Evolutionary conservation across 2,888 invertebrate genomes (phyloP), one percentile per base, ranked within the genome.

Genomic region (Dicroscelio sp.): DNA sequence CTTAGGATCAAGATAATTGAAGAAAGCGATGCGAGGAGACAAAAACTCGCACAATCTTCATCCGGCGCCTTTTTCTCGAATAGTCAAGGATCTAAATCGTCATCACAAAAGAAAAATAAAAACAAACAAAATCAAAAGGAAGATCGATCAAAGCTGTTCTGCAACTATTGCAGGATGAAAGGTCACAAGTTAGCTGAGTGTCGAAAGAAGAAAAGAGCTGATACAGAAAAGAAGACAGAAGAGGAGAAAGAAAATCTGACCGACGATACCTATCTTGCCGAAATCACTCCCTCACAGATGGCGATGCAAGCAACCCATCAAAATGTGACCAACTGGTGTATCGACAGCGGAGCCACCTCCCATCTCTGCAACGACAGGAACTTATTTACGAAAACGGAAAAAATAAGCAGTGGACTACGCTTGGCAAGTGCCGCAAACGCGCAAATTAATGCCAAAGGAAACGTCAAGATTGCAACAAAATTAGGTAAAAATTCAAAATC

Each of bases 401-500:
- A 38, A 0, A 14, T 83, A 0, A 27, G 73, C 1, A 73, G 73
- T 25, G 67, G 67, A 10, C 12, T 92, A n/a, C 76, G 76, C 20
- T 43, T 88, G 3, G 84, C 84, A 1, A 79, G 58, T 73, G 65
- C 52, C n/a, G 35, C 79, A 1, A 65, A 73, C 0, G 63, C 88
- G 1, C 52, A 17, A 14, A 71, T 88, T 1, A 48, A n/a, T 65
- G 88, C 73, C 0, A 71, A 69, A 63, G 79, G 84, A 43, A 71
- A 78, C 30, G 84, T 84, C 48, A 48, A 48, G 20, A 48, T 14
- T n/a, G n/a, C n/a, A n/a, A n/a, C n/a, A n/a, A n/a, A n/a, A n/a
- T n/a, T n/a, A n/a, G n/a, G n/a, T n/a, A n/a, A n/a, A n/a, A n/a
- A n/a, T n/a, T n/a, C n/a, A n/a, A n/a, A n/a, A n/a, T n/a, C n/a